Percentiles rank a stretch among this genome's conserved stretches.
phyloP scores from a whole-genome alignment of 2,113 vertebrate species.

The Pachycephala philippinensis region DNA sequence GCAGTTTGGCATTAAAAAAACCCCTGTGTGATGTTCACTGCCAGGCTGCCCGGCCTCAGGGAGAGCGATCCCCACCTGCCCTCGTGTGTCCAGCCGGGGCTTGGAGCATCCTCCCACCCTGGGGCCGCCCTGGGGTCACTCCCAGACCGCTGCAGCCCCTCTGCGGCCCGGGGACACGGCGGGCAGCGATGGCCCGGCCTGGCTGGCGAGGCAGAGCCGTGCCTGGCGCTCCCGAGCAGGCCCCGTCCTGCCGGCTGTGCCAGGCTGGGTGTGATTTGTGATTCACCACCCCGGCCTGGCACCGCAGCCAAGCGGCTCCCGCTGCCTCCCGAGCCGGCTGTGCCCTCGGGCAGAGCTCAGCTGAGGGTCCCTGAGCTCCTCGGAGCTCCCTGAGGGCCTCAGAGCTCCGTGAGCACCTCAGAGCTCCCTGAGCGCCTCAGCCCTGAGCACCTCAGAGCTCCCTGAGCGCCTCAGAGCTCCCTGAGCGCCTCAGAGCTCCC shows the following conservation, averaged over 20 bases:
- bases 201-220: background rate
- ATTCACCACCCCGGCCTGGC: background rate
- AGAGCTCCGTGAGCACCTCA: background rate
- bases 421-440: too few relatives aligned
- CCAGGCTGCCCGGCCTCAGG: background rate
- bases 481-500: background rate
- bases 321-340: rapidly evolving
- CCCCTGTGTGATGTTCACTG: rapidly evolving
- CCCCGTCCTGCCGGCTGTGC: slow-evolving; percentile 5
- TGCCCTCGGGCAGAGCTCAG: background rate
- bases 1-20: background rate
- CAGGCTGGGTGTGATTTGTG: too few relatives aligned
- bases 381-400: background rate
- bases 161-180: rapidly evolving
- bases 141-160: background rate
- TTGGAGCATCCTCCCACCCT: background rate
- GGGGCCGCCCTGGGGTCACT: background rate
- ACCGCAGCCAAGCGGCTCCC: background rate
- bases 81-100: rapidly evolving
- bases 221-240: background rate
- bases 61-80: background rate
- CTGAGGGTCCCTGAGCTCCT: background rate
- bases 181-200: background rate
- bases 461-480: background rate
- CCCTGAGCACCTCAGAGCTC: background rate